These are phyloP conservation scores for Nestor notabilis DNA, from an alignment of 2,113 vertebrate genomes.

Conservation along the genomic window DNA sequence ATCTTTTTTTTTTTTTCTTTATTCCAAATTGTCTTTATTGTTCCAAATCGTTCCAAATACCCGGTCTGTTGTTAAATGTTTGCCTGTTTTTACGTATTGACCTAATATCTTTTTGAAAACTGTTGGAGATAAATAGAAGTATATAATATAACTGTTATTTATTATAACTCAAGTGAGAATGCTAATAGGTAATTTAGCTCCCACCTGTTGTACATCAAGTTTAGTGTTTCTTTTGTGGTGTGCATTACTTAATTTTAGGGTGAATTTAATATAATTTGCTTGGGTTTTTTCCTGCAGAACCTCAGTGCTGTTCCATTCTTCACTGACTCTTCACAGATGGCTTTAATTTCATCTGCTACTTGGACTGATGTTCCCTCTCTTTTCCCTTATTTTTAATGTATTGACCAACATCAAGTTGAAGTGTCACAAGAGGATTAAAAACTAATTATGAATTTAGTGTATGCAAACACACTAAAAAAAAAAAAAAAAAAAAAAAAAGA, in stretches of 20 bases:
- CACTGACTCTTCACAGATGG: not conserved
- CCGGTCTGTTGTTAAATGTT: too few relatives aligned
- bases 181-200: not conserved
- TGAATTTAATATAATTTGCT: not conserved
- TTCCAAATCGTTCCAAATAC: not conserved
- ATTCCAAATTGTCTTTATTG: not conserved
- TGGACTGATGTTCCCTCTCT: not conserved
- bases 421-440: not conserved
- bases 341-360: not conserved
- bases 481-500: not conserved
- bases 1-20: not conserved
- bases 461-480: not conserved
- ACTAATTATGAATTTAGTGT: not conserved
- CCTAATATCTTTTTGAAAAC: not conserved
- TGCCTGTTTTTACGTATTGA: not conserved
- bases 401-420: not conserved
- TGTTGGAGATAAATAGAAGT: not conserved
- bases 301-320: not conserved
- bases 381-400: not conserved
- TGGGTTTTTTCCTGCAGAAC: not conserved
- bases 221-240: not conserved
- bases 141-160: not conserved
- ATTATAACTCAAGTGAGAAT: not conserved
- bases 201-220: not conserved
- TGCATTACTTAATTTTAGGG: not conserved